Conservation (phyloP, 2,888 invertebrate genomes). For the Epirrhoe tristata region DNA sequence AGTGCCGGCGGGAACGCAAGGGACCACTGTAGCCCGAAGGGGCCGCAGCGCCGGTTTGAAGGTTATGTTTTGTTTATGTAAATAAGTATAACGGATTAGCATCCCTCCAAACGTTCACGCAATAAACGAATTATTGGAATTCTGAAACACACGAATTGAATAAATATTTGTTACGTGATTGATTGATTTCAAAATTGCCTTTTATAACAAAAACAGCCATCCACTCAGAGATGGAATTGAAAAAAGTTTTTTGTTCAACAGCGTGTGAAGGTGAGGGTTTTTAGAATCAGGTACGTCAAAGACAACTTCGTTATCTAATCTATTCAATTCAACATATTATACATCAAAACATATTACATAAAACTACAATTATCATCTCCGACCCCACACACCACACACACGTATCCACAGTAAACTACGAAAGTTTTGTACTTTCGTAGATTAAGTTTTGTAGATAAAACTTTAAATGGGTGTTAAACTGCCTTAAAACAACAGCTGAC, state of each 20-base stretch:
- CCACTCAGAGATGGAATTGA: background rate
- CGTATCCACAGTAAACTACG: too few relatives aligned
- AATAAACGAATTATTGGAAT: conserved; percentile 3
- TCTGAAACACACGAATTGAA: background rate
- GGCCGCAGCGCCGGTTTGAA: conserved; percentile 14
- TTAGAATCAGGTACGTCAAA: background rate
- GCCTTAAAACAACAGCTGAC: too few relatives aligned
- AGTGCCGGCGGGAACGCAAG: conserved; percentile 10
- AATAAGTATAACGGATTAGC: conserved; percentile 28
- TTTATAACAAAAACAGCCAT: background rate
- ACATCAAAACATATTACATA: too few relatives aligned
- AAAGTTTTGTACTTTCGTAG: too few relatives aligned
- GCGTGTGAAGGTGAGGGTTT: too few relatives aligned
- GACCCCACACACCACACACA: too few relatives aligned
- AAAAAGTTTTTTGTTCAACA: background rate
- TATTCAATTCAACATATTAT: background rate
- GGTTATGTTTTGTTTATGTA: conserved; percentile 36
- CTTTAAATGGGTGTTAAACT: too few relatives aligned
- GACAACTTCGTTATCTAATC: background rate
- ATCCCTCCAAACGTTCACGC: conserved; percentile 2
- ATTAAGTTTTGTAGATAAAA: too few relatives aligned
- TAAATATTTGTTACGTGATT: background rate
- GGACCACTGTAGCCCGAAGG: conserved; percentile 4
- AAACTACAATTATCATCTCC: too few relatives aligned
- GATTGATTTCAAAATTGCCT: background rate